These are phyloP conservation scores for Drosophila dives DNA, from an alignment of 2,888 invertebrate species.

Conservation along the genomic window DNA sequence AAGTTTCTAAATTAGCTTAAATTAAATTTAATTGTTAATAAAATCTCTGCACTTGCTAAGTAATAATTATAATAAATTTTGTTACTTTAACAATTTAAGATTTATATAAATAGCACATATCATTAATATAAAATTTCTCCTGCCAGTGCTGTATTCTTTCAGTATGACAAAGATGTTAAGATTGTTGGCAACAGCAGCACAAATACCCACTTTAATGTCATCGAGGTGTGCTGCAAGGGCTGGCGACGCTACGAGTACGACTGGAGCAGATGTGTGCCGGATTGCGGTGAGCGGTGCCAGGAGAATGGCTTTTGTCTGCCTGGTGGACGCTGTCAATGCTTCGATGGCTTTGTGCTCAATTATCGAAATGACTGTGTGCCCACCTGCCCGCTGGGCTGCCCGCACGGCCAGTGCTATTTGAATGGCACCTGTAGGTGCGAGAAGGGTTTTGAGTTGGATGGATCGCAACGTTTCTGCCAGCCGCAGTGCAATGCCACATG, in stretches of 20 bases:
- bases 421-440: conserved; percentile 83
- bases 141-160: conserved; percentile 81
- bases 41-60: not conserved
- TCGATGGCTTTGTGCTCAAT: conserved; percentile 80
- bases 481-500: conserved; percentile 88
- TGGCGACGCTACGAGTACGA: conserved; percentile 88
- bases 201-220: conserved; percentile 85
- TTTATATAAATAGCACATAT: not conserved
- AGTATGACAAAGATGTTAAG: conserved; percentile 80
- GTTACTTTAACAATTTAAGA: not conserved
- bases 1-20: not conserved
- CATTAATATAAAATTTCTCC: not conserved
- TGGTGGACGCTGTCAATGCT: conserved; percentile 83
- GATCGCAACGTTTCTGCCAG: conserved; percentile 84
- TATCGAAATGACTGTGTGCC: conserved; percentile 79
- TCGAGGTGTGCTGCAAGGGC: conserved; percentile 90
- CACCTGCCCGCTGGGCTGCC: conserved; percentile 81
- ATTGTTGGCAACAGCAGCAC: conserved; percentile 85
- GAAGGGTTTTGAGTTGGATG: conserved; percentile 83
- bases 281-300: conserved; percentile 82
- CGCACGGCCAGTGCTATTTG: conserved; percentile 83
- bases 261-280: conserved; percentile 85
- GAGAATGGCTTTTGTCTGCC: conserved; percentile 86
- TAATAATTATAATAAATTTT: not conserved
- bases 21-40: not conserved